phyloP scores from a whole-genome alignment of 2,888 invertebrate species.

The Rutpela maculata region DNA sequence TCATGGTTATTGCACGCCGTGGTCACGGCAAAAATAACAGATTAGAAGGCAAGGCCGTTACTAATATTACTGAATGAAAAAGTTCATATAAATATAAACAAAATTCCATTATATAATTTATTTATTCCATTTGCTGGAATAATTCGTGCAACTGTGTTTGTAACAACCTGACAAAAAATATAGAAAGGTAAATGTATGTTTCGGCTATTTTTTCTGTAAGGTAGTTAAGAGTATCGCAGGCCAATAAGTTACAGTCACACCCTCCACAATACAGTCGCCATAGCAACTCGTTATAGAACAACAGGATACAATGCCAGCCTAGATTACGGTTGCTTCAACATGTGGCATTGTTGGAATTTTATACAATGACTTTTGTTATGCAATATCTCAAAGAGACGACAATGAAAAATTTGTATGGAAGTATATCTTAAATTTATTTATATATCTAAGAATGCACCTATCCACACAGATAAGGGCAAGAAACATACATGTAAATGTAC shows the following conservation, averaged over 20 bases:
- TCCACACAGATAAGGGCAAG: too few species aligned
- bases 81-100: conserved; percentile 3
- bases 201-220: not conserved
- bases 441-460: too few species aligned
- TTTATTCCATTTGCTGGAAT: conserved; percentile 7
- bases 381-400: not conserved
- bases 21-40: conserved; percentile 48
- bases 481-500: too few species aligned
- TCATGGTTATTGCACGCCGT: conserved; percentile 36
- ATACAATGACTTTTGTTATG: conserved; percentile 13
- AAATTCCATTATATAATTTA: conserved; percentile 8
- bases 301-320: conserved; percentile 24
- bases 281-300: conserved; percentile 30
- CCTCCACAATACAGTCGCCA: conserved; percentile 26
- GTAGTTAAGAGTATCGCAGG: not conserved
- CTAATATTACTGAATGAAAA: conserved; percentile 2
- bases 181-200: not conserved
- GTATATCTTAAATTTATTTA: too few species aligned
- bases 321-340: conserved; percentile 18
- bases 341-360: conserved; percentile 26
- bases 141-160: not conserved
- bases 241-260: conserved; percentile 31
- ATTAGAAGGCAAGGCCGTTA: conserved; percentile 28
- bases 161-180: not conserved
- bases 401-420: not conserved